Evolutionary conservation across 2,797 vertebrate genomes (phyloP).

Genomic region (Hipposideros larvatus): DNA sequence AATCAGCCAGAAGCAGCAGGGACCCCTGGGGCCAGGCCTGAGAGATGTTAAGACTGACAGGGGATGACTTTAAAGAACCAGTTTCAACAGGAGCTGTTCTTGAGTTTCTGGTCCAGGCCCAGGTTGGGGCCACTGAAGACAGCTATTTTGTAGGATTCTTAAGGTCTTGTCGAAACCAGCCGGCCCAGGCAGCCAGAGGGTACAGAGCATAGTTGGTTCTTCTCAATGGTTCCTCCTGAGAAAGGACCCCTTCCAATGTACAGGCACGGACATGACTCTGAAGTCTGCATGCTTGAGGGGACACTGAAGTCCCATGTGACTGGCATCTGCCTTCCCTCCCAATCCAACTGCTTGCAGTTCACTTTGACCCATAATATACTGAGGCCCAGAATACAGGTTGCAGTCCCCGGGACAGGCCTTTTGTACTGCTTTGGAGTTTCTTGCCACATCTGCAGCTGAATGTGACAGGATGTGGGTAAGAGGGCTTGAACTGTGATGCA

Average conservation of each 20-base stretch:
- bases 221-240: background rate
- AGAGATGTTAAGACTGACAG: background rate
- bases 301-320: background rate
- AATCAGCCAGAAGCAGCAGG: background rate
- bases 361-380: background rate
- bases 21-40: background rate
- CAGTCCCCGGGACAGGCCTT: background rate
- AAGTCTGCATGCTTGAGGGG: background rate
- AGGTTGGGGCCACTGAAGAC: too few species aligned
- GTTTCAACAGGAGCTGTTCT: background rate
- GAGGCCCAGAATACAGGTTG: background rate
- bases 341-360: background rate
- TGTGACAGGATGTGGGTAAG: conserved; percentile 25
- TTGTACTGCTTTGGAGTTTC: background rate
- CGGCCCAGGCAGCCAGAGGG: background rate
- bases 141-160: background rate
- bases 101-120: background rate
- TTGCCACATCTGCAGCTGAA: conserved; percentile 8
- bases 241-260: background rate
- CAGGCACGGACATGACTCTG: background rate
- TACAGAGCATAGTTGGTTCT: background rate
- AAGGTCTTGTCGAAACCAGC: background rate
- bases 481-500: conserved; percentile 19
- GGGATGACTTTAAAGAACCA: background rate
- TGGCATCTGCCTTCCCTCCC: background rate